A percentile compares a stretch with the other conserved stretches of the same genome.
phyloP scores from a whole-genome alignment of 2,797 vertebrate genomes.

The Morelia viridis region DNA sequence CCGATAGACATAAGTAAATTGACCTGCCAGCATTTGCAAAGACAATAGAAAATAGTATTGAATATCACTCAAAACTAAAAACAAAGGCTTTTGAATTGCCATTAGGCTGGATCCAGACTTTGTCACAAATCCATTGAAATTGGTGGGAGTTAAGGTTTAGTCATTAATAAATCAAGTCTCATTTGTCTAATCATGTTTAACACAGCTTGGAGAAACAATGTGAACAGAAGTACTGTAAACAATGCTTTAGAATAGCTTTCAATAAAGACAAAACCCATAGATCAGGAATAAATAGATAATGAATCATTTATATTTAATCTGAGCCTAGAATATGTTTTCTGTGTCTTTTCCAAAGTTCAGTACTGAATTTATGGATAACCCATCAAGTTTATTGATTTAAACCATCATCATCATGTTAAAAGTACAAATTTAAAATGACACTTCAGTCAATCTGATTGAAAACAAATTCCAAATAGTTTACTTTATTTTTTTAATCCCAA shows the following conservation, averaged over 20 bases:
- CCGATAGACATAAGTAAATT: not conserved
- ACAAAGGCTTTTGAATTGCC: slow-evolving; percentile 46
- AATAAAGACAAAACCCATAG: slow-evolving; percentile 58
- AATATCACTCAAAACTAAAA: slow-evolving; percentile 27
- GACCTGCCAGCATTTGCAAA: not conserved
- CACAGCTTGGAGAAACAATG: no score
- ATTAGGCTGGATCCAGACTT: not conserved
- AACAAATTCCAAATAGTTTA: not conserved
- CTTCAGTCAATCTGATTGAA: not conserved
- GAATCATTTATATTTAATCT: slow-evolving; percentile 52
- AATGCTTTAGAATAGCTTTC: slow-evolving; percentile 64
- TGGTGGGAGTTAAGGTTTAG: not conserved
- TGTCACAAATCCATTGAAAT: not conserved
- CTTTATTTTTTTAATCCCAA: not conserved
- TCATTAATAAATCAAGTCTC: not conserved
- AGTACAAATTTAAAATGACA: not conserved
- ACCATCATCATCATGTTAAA: not conserved
- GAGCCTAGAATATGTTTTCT: slow-evolving; percentile 25
- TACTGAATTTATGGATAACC: not conserved
- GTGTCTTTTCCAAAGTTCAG: slow-evolving; percentile 34
- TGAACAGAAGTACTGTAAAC: slow-evolving; percentile 42
- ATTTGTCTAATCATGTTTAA: not conserved
- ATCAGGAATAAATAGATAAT: slow-evolving; percentile 44
- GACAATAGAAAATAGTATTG: not conserved
- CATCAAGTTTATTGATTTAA: not conserved